Percentiles rank a stretch among this genome's conserved stretches.
phyloP scores from a whole-genome alignment of 2,888 invertebrate species.

The Cryptocheilus praepositus region DNA sequence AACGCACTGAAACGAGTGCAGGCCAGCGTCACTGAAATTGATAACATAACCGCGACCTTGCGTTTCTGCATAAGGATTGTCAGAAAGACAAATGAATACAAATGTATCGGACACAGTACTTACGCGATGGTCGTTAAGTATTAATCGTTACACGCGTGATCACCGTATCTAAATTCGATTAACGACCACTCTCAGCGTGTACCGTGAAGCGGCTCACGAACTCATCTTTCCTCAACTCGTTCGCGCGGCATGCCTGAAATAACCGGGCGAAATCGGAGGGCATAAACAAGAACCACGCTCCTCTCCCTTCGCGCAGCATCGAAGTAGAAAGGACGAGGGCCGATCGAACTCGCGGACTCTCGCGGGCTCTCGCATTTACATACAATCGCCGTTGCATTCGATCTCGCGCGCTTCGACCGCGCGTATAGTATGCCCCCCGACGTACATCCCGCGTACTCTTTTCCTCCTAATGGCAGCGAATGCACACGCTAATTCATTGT shows the following conservation, averaged over 20 bases:
- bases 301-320: constrained; percentile 18
- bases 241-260: constrained; percentile 20
- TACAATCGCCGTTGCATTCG: constrained; percentile 60
- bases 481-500: constrained; percentile 48
- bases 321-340: constrained; percentile 28
- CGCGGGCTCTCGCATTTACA: constrained; percentile 52
- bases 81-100: no score
- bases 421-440: constrained; percentile 14
- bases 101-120: no score
- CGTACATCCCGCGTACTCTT: constrained; percentile 9
- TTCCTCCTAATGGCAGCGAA: constrained; percentile 36
- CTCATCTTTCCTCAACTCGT: no score
- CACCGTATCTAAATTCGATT: no score
- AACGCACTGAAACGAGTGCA: no score
- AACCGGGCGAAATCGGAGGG: constrained; percentile 13
- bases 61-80: no score
- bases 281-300: constrained; percentile 24
- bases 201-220: no score
- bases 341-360: constrained; percentile 36
- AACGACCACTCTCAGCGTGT: no score
- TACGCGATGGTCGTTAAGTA: no score
- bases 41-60: no score
- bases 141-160: no score
- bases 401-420: constrained; percentile 31
- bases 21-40: no score